Percentiles rank a stretch among this genome's conserved stretches.
These are phyloP conservation scores for Leptothorax acervorum DNA, from an alignment of 2,888 invertebrate genomes.

Conservation along the genomic window DNA sequence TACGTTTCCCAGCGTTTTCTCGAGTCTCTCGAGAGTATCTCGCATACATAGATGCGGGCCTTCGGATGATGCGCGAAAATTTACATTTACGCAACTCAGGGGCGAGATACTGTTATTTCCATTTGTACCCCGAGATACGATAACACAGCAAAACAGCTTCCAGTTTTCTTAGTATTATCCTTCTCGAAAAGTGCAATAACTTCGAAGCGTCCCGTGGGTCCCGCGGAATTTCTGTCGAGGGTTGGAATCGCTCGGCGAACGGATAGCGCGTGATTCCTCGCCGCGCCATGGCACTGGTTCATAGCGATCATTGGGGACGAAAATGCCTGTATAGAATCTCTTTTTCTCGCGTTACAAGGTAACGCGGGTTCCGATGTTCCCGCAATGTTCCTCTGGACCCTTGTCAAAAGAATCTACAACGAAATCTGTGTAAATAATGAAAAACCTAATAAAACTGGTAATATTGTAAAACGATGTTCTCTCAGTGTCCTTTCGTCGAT, in stretches of 20 bases:
- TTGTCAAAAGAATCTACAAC: conserved; percentile 79
- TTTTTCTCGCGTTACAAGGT: conserved; percentile 41
- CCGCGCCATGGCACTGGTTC: conserved; percentile 82
- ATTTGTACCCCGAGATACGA: neutral
- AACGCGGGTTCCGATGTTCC: conserved; percentile 71
- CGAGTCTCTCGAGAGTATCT: neutral
- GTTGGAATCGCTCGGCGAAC: conserved; percentile 64
- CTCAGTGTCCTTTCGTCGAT: neutral
- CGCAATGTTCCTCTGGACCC: conserved; percentile 84
- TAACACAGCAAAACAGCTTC: conserved; percentile 3
- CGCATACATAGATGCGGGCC: neutral
- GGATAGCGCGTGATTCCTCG: conserved; percentile 60
- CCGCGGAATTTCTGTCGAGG: conserved; percentile 64
- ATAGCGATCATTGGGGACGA: conserved; percentile 82
- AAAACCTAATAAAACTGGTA: conserved; percentile 79
- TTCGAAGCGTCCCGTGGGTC: conserved; percentile 44
- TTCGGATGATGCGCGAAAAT: neutral
- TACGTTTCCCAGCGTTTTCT: neutral
- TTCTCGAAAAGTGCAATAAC: conserved; percentile 63
- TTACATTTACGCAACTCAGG: neutral
- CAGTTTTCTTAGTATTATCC: neutral
- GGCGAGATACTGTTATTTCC: conserved; percentile 1
- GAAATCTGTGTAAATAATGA: conserved; percentile 82
- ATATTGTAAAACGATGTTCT: conserved; percentile 62
- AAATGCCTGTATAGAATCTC: conserved; percentile 76